Conservation (phyloP, 2,797 vertebrate genomes). For the Diplodus puntazzo region DNA sequence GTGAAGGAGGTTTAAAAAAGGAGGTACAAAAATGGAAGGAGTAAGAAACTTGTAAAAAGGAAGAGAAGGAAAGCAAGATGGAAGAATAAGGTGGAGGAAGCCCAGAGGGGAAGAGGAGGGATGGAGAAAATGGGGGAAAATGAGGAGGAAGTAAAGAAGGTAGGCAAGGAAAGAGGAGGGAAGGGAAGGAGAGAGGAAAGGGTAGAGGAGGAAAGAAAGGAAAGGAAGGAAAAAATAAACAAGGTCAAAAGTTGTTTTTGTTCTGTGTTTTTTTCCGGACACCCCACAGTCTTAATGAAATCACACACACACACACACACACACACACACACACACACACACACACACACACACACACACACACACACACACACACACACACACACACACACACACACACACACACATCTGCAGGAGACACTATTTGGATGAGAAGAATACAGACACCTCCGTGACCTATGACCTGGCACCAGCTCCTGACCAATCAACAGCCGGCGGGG, state of each 20-base stretch:
- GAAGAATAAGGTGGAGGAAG: neutral
- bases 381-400: slow-evolving; percentile 36
- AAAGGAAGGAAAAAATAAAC: neutral
- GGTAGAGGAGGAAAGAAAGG: too few relatives aligned
- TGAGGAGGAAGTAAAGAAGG: neutral
- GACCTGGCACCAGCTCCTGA: slow-evolving; percentile 79
- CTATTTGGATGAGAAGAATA: slow-evolving; percentile 57
- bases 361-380: slow-evolving; percentile 37
- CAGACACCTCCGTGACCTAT: slow-evolving; percentile 81
- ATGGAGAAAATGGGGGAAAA: neutral
- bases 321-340: slow-evolving; percentile 20
- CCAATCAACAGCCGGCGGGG: slow-evolving; percentile 72
- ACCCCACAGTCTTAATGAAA: slow-evolving; percentile 5
- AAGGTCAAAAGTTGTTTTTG: slow-evolving; percentile 17
- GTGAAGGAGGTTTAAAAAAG: neutral
- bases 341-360: slow-evolving; percentile 42
- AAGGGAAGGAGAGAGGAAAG: neutral
- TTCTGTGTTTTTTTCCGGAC: neutral
- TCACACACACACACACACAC: slow-evolving; percentile 25
- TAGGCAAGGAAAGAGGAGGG: neutral
- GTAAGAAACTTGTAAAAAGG: neutral
- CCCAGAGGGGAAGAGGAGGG: neutral
- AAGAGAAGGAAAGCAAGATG: neutral
- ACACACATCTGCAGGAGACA: slow-evolving; percentile 37
- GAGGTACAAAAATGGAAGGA: neutral